Base-by-base conservation (phyloP, 2,888 invertebrate species). In the Heliconius sara region DNA sequence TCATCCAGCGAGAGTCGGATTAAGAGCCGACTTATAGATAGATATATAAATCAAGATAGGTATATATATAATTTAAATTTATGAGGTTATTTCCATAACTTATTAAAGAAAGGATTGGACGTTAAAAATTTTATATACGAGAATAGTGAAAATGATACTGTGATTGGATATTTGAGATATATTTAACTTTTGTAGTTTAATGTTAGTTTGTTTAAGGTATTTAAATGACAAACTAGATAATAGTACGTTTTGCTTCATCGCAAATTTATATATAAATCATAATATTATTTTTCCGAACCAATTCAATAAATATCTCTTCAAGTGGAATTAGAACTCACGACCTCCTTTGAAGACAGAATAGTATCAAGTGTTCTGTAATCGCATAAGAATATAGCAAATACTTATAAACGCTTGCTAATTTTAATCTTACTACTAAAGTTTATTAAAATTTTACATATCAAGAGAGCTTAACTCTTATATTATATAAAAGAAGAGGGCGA, bases 1-100 rank as follows among this genome's bases (percentile, higher is more conserved):
- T 80, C 78, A 80, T 81, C 78, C 63, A 83, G 81, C 77, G 81
- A 81, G 83, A 83, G 82, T 82, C 76, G 47, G 79, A 81, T 77
- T 77, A 79, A 74, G 30, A 77, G 57, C 10, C 52, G 39, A 43
- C n/a, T n/a, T 52, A 52, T 52, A 52, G 5, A 52, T 6, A 43
- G 43, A 43, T 13, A 13, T 43, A 43, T 19, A 10, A 39, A 39
- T 39, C 10, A 10, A 4, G 34, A 34, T 47, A 13, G 3, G 19
- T 1, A 52, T 52, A 16, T 4, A 66, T 68, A 68, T 30, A 3
- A 34, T 0, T 30, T 34, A 66, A 67, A 67, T 78, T 39, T 68
- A 73, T 57, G 57, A 57, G 19, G 57, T 73, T 73, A 60, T 60
- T 73, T 73, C 25, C 39, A 73, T 60, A 60, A 60, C 73, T 57